Conservation (phyloP, 2,797 vertebrate genomes). For the Gymnopithys bicolor region DNA sequence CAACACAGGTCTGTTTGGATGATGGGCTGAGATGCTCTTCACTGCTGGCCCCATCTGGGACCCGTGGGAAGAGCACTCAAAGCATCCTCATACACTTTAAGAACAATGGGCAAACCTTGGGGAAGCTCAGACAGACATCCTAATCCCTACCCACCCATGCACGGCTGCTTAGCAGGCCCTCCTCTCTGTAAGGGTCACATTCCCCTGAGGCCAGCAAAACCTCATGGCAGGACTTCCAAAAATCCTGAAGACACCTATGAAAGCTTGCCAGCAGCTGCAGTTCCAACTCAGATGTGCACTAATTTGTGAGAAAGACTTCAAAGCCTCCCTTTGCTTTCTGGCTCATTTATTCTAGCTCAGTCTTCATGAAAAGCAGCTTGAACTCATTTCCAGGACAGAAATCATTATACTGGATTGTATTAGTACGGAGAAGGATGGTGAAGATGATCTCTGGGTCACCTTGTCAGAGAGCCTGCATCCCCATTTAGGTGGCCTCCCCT, state of each 20-base stretch:
- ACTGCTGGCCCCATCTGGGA: not conserved
- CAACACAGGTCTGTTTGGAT: not conserved
- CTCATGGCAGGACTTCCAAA: not conserved
- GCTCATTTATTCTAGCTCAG: not conserved
- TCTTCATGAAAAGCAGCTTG: not conserved
- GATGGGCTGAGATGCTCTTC: not conserved
- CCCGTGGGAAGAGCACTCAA: rapidly evolving
- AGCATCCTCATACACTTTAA: not conserved
- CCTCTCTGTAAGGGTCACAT: not conserved
- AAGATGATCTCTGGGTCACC: not conserved
- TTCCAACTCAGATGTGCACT: not conserved
- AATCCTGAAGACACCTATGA: not conserved
- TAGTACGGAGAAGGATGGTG: not conserved
- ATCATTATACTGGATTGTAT: not conserved
- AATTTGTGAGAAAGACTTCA: not conserved
- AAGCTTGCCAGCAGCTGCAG: not conserved
- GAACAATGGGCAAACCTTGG: not conserved
- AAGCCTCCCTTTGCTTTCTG: not conserved
- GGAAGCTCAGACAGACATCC: not conserved
- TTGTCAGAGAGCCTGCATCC: not conserved
- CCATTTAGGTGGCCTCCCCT: rapidly evolving
- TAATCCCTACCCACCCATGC: rapidly evolving
- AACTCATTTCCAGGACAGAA: conserved; percentile 13
- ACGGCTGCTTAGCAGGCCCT: not conserved
- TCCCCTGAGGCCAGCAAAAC: not conserved